These are phyloP conservation scores for Chamaetylas fuelleborni DNA, from an alignment of 2,113 vertebrate species.

Conservation along the genomic window DNA sequence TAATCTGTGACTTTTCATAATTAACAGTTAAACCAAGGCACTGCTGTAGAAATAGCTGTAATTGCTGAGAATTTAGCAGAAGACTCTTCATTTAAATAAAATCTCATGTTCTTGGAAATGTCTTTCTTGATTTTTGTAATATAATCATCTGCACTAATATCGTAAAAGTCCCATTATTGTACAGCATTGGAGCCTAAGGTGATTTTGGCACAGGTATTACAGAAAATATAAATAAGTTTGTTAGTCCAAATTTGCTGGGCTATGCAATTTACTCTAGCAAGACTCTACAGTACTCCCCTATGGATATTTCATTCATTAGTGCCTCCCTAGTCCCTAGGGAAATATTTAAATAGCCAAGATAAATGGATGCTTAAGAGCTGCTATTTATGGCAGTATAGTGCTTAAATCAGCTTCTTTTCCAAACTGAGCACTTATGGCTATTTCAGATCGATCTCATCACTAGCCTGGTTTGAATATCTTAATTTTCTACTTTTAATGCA, in stretches of 20 bases:
- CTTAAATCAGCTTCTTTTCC: not conserved
- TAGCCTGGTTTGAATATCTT: not conserved
- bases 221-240: not conserved
- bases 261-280: not conserved
- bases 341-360: not conserved
- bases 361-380: not conserved
- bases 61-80: not conserved
- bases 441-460: not conserved
- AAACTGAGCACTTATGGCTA: not conserved
- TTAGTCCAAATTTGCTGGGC: not conserved
- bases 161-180: not conserved
- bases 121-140: not conserved
- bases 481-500: not conserved
- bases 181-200: not conserved
- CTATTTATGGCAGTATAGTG: not conserved
- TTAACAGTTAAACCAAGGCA: not conserved
- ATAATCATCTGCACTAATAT: not conserved
- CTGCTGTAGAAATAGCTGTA: not conserved
- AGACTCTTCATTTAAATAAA: not conserved
- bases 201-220: not conserved
- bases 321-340: not conserved
- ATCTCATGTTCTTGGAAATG: not conserved
- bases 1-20: not conserved
- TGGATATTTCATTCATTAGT: not conserved
- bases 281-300: not conserved